These are phyloP conservation scores for Oceanodroma tethys DNA, from an alignment of 2,113 vertebrate genomes.

Conservation along the genomic window DNA sequence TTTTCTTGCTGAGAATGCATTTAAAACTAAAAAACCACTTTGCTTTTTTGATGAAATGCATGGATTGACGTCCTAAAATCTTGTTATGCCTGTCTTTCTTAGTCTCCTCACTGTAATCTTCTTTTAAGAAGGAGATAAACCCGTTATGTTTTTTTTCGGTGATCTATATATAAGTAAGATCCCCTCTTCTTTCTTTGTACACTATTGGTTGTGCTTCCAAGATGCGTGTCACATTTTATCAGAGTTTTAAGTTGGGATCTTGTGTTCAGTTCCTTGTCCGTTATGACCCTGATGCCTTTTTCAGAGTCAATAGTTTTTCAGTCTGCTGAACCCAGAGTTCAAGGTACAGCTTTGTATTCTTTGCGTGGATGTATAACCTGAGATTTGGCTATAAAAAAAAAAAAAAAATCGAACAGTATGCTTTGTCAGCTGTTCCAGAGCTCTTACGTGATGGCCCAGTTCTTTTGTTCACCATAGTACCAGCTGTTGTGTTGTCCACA, in stretches of 20 bases:
- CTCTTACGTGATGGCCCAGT: not conserved
- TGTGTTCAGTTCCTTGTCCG: rapidly evolving
- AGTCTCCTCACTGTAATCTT: not conserved
- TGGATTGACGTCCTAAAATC: not conserved
- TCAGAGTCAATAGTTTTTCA: not conserved
- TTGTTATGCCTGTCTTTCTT: not conserved
- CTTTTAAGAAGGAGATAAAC: not conserved
- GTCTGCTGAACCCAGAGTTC: not conserved
- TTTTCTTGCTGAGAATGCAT: not conserved
- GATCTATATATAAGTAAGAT: not conserved
- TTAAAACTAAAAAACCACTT: not conserved
- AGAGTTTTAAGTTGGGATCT: not conserved
- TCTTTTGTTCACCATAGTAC: not conserved
- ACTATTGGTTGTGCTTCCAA: not conserved
- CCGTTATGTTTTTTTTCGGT: not conserved
- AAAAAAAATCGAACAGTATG: not conserved
- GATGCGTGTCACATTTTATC: not conserved
- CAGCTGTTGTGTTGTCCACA: not conserved
- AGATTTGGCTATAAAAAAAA: not conserved
- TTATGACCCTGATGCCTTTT: not conserved
- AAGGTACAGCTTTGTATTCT: not conserved
- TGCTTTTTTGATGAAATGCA: not conserved
- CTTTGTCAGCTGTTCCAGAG: not conserved
- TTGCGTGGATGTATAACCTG: not conserved
- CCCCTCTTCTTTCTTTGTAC: not conserved